Evolutionary conservation across 2,888 invertebrate genomes (phyloP).

Genomic region (Alviniconcha strummeri): DNA sequence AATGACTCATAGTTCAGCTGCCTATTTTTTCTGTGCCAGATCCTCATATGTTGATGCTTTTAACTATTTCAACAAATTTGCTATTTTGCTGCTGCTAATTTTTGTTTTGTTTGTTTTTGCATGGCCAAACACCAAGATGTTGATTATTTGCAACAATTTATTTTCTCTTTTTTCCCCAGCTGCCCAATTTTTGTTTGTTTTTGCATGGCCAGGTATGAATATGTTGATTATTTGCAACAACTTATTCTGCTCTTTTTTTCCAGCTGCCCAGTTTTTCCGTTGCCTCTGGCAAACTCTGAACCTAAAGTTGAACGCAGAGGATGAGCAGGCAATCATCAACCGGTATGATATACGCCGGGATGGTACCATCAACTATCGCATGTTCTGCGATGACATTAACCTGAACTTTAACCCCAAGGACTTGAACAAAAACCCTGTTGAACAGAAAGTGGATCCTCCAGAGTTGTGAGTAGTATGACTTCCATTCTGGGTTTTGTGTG

Average conservation of each 20-base stretch:
- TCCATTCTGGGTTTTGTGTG: background rate
- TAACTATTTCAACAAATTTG: no score
- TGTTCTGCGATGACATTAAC: conserved; percentile 70
- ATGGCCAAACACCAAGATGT: no score
- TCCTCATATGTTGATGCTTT: no score
- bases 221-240: no score
- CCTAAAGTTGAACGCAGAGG: conserved; percentile 62
- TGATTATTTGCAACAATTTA: no score
- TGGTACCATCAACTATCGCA: conserved; percentile 69
- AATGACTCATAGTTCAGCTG: no score
- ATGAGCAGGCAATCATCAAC: conserved; percentile 60
- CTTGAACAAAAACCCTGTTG: conserved; percentile 56
- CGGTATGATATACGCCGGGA: conserved; percentile 66
- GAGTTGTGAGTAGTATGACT: conserved; percentile 65
- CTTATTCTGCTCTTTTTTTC: conserved; percentile 28
- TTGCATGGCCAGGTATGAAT: no score
- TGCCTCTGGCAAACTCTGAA: conserved; percentile 71
- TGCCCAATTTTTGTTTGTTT: no score
- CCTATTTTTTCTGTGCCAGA: no score
- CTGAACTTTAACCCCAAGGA: conserved; percentile 67
- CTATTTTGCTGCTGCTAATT: no score
- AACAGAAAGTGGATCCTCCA: conserved; percentile 58
- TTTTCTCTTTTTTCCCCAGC: no score
- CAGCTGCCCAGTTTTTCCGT: conserved; percentile 72
- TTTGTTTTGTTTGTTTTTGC: no score